Base-by-base conservation (phyloP, 1,140 invertebrate genomes). In the Heliconius himera region DNA sequence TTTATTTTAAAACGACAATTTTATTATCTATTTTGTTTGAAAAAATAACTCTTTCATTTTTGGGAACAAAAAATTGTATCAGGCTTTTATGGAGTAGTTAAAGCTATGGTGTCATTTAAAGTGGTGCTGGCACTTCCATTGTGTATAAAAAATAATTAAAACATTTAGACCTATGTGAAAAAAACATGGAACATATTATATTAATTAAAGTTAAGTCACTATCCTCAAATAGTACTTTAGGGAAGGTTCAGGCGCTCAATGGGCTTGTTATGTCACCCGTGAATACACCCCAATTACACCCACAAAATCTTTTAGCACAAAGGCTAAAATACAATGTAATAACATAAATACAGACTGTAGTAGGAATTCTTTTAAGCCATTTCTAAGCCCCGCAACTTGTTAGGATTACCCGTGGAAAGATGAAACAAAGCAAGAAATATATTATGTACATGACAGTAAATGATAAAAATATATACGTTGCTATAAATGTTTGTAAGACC, bases 371-470 rank as follows among this genome's bases (percentile, higher is more conserved):
- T 66, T 22, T 66, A 66, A 66, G 60, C 11, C 26, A 66, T 66
- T 66, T 41, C 20, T 75, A 26, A 75, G 54, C 54, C 54, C 60
- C 16, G 54, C 54, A 66, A 75, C 54, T 66, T 36, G 74, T 75
- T 75, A 41, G 36, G 54, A 75, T 75, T 60, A 75, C 51, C 60
- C 38, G 74, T 66, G 54, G 60, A 66, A 75, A 54, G 49, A 49
- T 46, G 72, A 26, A 16, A 66, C 60, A 66, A 66, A 26, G 60
- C 8, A 36, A 8, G 33, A 36, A 36, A 36, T 29, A 26, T 29
- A 29, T 29, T 66, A 66, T 66, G 60, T 66, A 18, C 26, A 66
- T 66, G 60, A 1, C 26, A 29, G 26, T 29, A 66, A 66, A 26
- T 29, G 22, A 66, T 66, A 29, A 66, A 16, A 5, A 18, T n/a